Percentiles rank a stretch among this genome's conserved stretches.
These are phyloP conservation scores for Phania funesta DNA, from an alignment of 2,888 invertebrate species.

Conservation along the genomic window DNA sequence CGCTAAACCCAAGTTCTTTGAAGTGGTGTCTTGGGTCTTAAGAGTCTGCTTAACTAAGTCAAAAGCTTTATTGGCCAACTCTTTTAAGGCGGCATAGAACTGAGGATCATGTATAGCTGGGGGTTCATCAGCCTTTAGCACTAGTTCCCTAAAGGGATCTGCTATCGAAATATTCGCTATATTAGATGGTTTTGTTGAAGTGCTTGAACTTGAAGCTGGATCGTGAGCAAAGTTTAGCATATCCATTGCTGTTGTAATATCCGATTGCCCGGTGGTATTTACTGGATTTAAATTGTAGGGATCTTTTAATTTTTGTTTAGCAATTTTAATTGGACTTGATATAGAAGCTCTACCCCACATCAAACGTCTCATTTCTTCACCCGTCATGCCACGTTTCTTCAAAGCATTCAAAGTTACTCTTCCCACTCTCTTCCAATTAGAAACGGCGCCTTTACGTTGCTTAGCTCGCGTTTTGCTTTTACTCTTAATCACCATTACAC, in stretches of 20 bases:
- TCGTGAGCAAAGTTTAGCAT: conserved; percentile 92
- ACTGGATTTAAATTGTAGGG: conserved; percentile 77
- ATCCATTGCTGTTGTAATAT: conserved; percentile 88
- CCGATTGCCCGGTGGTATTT: conserved; percentile 65
- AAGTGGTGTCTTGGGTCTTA: conserved; percentile 70
- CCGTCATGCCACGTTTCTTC: conserved; percentile 90
- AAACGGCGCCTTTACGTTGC: conserved; percentile 96
- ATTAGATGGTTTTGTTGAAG: conserved; percentile 60
- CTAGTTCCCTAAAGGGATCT: conserved; percentile 85
- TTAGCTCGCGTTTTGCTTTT: conserved; percentile 97
- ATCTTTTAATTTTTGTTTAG: conserved; percentile 82
- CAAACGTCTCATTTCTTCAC: conserved; percentile 90
- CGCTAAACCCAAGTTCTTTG: conserved; percentile 24
- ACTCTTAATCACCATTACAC: conserved; percentile 98
- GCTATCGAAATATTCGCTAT: conserved; percentile 58
- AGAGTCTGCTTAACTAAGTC: conserved; percentile 82
- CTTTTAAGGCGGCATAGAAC: conserved; percentile 81
- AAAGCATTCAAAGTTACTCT: conserved; percentile 92
- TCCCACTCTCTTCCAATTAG: conserved; percentile 98
- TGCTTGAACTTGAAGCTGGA: conserved; percentile 72
- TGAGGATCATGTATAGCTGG: conserved; percentile 75
- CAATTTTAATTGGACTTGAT: conserved; percentile 89
- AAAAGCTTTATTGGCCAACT: conserved; percentile 84
- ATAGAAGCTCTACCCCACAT: conserved; percentile 96
- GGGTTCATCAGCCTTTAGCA: conserved; percentile 82